Evolutionary conservation across 23 tunicate genomes (phyloP), one percentile per base, ranked within the genome.

Genomic region (Aplidium turbinatum): DNA sequence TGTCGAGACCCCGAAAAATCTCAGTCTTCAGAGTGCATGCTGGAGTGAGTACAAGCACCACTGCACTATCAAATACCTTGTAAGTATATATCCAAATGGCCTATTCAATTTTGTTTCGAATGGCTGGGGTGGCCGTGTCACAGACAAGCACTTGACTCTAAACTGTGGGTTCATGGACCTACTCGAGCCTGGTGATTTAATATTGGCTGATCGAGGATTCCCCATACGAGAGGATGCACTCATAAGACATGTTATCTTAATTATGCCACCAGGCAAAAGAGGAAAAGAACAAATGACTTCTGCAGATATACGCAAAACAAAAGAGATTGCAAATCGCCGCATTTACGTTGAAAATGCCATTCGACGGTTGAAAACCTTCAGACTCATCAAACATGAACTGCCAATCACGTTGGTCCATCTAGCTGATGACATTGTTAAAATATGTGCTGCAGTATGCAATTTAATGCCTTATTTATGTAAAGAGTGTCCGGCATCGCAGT

Each of bases 71-170:
- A 54, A 54, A n/a, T 54, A 11, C 21, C 21, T 54, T 22, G 60
- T 54, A 5, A 54, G 60, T n/a, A 25, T 54, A n/a, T 25, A 54
- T n/a, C 60, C 60, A 13, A 54, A n/a, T n/a, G 60, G 60, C 21
- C 60, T 18, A 13, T 54, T 62, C 69, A 31, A 30, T 62, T 62
- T 62, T 62, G 39, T 62, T 62, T 62, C 69, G 6, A 62, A 62
- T 11, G 39, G 13, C 16, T 62, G 69, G 69, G 38, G 39, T 7
- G 69, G 69, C 16, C 16, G 39, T 28, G 69, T 62, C 11, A 30
- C 24, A 18, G 69, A 62, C 69, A 62, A 32, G 38, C 13, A 24
- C 13, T 30, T 24, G 11, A 32, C 39, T 11, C 38, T 28, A 7
- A 36, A 32, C 16, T 62, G 20, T 62, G 69, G 16, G 26, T 62